A percentile compares a stretch with the other conserved stretches of the same genome.
phyloP scores from a whole-genome alignment of 2,888 invertebrate species.

The Eucera pruinosa region DNA sequence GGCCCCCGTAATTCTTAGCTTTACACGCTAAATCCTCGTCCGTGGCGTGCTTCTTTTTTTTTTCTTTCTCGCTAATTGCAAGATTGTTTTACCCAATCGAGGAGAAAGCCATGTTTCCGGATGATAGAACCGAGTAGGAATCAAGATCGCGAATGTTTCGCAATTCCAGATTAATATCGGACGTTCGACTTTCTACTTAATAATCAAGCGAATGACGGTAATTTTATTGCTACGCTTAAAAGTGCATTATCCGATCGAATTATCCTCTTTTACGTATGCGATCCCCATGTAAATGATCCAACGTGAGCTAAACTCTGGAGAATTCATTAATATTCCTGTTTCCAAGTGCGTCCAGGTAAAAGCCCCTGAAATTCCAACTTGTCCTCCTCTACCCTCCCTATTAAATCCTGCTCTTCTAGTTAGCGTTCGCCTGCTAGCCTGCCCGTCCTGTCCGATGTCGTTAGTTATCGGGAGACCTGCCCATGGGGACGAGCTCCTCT shows the following conservation, averaged over 20 bases:
- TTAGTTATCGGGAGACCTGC: constrained; percentile 37
- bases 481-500: constrained; percentile 44
- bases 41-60: background rate
- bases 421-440: constrained; percentile 14
- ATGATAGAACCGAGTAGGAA: background rate
- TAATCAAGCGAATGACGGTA: background rate
- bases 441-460: constrained; percentile 26
- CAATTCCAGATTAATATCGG: constrained; percentile 14
- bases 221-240: background rate
- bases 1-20: no score
- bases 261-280: background rate
- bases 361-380: constrained; percentile 34
- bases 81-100: constrained; percentile 24
- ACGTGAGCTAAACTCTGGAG: background rate
- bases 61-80: background rate
- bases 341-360: constrained; percentile 12
- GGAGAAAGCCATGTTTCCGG: constrained; percentile 17
- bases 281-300: background rate
- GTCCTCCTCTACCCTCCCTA: constrained; percentile 8
- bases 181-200: constrained; percentile 25
- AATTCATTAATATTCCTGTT: constrained; percentile 42
- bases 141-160: background rate
- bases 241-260: background rate
- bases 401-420: constrained; percentile 42
- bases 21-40: no score